phyloP scores from a whole-genome alignment of 2,113 vertebrate genomes.

The Microtus richardsoni region DNA sequence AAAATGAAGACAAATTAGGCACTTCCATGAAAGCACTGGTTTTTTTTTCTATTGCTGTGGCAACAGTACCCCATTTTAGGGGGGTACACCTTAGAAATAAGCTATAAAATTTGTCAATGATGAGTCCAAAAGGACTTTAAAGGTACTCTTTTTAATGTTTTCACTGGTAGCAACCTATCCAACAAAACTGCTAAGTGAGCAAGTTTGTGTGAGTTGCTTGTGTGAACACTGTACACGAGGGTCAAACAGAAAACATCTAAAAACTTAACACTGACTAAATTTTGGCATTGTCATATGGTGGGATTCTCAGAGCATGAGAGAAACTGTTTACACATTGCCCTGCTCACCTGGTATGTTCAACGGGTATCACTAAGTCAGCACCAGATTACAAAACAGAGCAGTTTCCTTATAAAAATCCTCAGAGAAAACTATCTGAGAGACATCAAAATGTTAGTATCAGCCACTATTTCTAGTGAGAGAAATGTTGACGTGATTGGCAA shows the following conservation, averaged over 20 bases:
- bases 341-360: fast-evolving
- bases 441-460: conserved; percentile 33
- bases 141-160: conserved; percentile 51
- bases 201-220: neutral
- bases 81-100: conserved; percentile 63
- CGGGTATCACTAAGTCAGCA: neutral
- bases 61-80: conserved; percentile 76
- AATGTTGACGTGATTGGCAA: neutral
- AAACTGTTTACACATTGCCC: neutral
- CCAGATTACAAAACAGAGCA: neutral
- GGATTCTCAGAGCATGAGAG: neutral
- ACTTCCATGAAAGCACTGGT: conserved; percentile 60
- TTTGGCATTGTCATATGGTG: neutral
- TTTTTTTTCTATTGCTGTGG: conserved; percentile 76
- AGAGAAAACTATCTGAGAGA: conserved; percentile 14
- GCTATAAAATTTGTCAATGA: conserved; percentile 69
- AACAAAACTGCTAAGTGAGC: neutral
- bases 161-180: neutral
- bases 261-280: neutral
- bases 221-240: neutral
- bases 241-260: neutral
- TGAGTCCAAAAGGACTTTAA: conserved; percentile 55
- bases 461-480: conserved; percentile 32
- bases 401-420: neutral
- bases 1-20: conserved; percentile 75